Evolutionary conservation across 2,797 vertebrate genomes (phyloP).

Genomic region (Holocentrus rufus): DNA sequence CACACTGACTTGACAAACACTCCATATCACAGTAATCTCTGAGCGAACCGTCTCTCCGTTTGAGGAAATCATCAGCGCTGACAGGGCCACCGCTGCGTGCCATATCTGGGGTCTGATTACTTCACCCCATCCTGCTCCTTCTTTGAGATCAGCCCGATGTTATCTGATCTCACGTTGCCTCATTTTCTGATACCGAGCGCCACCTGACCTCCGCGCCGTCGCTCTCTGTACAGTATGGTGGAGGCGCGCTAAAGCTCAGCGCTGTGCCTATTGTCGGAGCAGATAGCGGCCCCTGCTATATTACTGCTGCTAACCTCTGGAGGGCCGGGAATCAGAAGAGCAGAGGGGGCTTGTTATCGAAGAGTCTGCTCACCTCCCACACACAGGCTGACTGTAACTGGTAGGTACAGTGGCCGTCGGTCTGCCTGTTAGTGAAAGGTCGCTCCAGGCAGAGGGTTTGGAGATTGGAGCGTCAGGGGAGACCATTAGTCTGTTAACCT

Average conservation of each 20-base stretch:
- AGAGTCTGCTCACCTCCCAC: slow-evolving; percentile 37
- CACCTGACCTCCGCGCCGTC: background rate
- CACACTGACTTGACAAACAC: too few relatives aligned
- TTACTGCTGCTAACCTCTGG: slow-evolving; percentile 9
- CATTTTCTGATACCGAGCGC: too few relatives aligned
- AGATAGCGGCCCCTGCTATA: slow-evolving; percentile 9
- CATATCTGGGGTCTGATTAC: too few relatives aligned
- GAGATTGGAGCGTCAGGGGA: slow-evolving; percentile 57
- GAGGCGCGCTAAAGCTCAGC: slow-evolving; percentile 1
- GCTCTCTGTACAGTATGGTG: background rate
- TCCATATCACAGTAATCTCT: too few relatives aligned
- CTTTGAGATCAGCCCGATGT: background rate
- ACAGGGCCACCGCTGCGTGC: too few relatives aligned
- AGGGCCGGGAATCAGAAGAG: background rate
- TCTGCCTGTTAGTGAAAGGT: slow-evolving; percentile 53
- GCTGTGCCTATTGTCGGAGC: background rate
- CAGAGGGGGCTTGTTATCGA: slow-evolving; percentile 50
- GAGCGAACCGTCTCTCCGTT: too few relatives aligned
- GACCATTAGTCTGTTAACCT: slow-evolving; percentile 69
- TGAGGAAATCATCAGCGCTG: too few relatives aligned
- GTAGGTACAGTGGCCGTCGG: slow-evolving; percentile 20
- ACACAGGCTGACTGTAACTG: slow-evolving; percentile 25
- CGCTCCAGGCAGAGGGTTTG: slow-evolving; percentile 33
- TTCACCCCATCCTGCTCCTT: background rate
- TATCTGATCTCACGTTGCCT: background rate